Base-by-base conservation (phyloP, 2,797 vertebrate genomes). In the Cirrhinus molitorella region DNA sequence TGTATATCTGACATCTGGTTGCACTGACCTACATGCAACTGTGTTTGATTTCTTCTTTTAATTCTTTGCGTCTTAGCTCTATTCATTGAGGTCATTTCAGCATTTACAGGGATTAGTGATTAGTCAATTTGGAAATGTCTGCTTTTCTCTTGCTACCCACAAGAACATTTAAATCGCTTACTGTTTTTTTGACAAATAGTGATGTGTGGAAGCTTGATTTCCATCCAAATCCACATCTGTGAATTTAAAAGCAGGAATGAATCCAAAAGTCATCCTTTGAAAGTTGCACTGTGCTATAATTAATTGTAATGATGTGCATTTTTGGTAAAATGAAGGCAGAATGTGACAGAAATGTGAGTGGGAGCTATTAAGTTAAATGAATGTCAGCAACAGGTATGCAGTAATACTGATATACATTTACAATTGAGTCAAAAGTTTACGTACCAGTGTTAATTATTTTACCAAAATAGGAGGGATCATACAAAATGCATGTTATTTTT, bases 221-320 rank as follows among this genome's bases (percentile, higher is more conserved):
- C 70, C 25, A 12, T 53, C 10, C 47, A 31, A 53, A 47, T 17
- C 4, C 23, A 47, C 43, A 71, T 71, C 23, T 71, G 23, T 71
- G 68, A 71, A 17, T 47, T 47, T 70, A 70, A 47, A 73, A 3
- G 10, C 25, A 53, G 70, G 47, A 72, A 72, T 73, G 11, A 53
- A 53, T 53, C 47, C 16, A 49, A 66, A 66, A 73, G 10, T 34
- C 10, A 45, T 14, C 2, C 2, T 43, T 68, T 67, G 43, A 37
- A 49, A 72, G n/a, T 70, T 47, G 13, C 4, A 10, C 25, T 51
- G 16, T 28, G 17, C 3, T 71, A 5, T 51, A 51, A 51, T 31
- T 49, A 28, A 28, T 31, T 31, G 8, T 31, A 68, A 43, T 25
- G 5, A 70, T 37, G 19, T 14, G 17, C 37, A 40, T 45, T 43